Conservation (phyloP, 2,797 vertebrate species). For the Amniataba percoides region DNA sequence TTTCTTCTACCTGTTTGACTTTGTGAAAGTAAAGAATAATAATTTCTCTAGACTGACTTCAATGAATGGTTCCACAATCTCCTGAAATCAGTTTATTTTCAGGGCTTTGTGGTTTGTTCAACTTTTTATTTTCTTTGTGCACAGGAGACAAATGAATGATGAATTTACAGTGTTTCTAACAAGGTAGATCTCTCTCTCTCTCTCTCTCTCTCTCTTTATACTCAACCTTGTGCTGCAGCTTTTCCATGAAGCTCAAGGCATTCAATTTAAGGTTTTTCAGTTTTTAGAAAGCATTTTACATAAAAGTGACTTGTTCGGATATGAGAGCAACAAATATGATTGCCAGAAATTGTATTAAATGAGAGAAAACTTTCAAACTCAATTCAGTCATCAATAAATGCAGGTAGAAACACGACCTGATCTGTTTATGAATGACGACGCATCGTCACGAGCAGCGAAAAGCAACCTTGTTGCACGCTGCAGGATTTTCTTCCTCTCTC, state of each 20-base stretch:
- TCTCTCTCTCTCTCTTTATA: background rate
- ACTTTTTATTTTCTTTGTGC: no score
- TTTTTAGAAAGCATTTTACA: background rate
- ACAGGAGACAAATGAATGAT: no score
- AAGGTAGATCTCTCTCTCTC: background rate
- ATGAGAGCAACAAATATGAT: background rate
- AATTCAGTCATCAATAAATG: constrained; percentile 6
- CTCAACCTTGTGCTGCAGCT: constrained; percentile 3
- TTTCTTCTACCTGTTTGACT: no score
- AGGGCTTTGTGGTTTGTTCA: no score
- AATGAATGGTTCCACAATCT: no score
- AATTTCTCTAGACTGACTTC: no score
- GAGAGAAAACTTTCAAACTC: constrained; percentile 23
- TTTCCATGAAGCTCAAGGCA: background rate
- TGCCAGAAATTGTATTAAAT: background rate
- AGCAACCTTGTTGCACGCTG: constrained; percentile 47
- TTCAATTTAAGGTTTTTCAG: background rate
- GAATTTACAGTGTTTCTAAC: background rate
- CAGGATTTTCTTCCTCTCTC: constrained; percentile 20
- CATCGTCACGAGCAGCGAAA: constrained; percentile 26
- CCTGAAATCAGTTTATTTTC: no score
- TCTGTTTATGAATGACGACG: constrained; percentile 39
- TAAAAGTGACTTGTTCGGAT: background rate
- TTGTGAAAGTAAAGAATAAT: no score
- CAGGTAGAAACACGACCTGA: constrained; percentile 33